phyloP scores from a whole-genome alignment of 2,797 vertebrate species.

The Rhinogobio ventralis region DNA sequence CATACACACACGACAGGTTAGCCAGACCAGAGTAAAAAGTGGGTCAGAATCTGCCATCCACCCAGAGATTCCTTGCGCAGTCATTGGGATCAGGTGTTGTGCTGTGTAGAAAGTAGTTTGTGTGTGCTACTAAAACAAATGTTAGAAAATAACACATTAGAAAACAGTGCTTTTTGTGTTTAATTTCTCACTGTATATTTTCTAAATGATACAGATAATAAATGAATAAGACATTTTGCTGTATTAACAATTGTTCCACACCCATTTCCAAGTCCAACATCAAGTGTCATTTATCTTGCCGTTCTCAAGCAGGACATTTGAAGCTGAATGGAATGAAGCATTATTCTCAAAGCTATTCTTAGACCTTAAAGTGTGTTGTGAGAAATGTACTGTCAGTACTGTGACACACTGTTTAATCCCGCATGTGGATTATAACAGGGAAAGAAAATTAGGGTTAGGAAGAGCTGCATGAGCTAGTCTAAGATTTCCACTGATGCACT shows the following conservation, averaged over 20 bases:
- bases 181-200: not conserved
- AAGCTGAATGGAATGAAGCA: not conserved
- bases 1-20: slow-evolving; percentile 31
- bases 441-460: slow-evolving; percentile 21
- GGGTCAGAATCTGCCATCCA: slow-evolving; percentile 42
- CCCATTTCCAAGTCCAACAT: not conserved
- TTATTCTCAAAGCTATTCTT: slow-evolving; percentile 33
- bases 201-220: not conserved
- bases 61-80: slow-evolving; percentile 5
- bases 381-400: slow-evolving; percentile 38
- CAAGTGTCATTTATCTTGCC: not conserved
- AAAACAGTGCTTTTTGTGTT: not conserved
- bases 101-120: not conserved
- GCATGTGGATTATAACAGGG: slow-evolving; percentile 24
- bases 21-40: slow-evolving; percentile 22
- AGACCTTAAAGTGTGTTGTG: slow-evolving; percentile 18
- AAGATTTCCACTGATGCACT: not conserved
- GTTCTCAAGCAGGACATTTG: not conserved
- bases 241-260: not conserved
- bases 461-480: not conserved
- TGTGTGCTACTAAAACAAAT: not conserved
- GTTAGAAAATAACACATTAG: not conserved
- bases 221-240: not conserved
- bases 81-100: slow-evolving; percentile 13
- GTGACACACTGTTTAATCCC: slow-evolving; percentile 38